Evolutionary conservation across 2,888 invertebrate species (phyloP), one percentile per base, ranked within the genome.

Genomic region (Nymphalis c-album): DNA sequence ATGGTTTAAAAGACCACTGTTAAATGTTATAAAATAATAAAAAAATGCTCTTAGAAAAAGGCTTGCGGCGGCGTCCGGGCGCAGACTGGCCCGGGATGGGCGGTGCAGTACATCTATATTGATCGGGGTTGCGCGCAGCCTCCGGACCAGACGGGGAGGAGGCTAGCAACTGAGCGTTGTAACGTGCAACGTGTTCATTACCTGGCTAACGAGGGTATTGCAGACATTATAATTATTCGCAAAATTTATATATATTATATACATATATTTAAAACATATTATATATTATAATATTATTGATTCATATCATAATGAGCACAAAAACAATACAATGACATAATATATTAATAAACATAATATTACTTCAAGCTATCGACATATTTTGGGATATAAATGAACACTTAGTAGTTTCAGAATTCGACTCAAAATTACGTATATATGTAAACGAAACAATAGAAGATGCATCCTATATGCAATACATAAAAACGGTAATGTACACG

Each of bases 111-210:
- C 76, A 72, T 76, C 77, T 77, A 74, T 85, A 90, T 90, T 81
- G 89, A 90, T 90, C 86, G 77, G 64, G 72, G 77, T 75, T 80
- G 68, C 80, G 88, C 89, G 89, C 89, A 90, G 89, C 87, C 85
- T 90, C 88, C 74, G 74, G 77, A 72, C 74, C 75, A 58, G 64
- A 63, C 50, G 31, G 58, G 55, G 60, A 22, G n/a, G 64, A 63
- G 62, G 63, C 2, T 22, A 2, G 22, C 22, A 2, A 22, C 22
- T 16, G 53, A 16, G 7, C 31, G 58, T 59, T 48, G 65, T 53
- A 31, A 31, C n/a, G 17, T 48, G 70, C 64, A 55, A 50, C 48
- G 7, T 59, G 47, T 83, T 75, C 85, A 82, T 80, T 81, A 80
- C 80, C 61, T 67, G 62, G 22, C 64, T 26, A 40, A 40, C 31